phyloP scores from a whole-genome alignment of 1,140 invertebrate species.

The Parapsyche elsis region DNA sequence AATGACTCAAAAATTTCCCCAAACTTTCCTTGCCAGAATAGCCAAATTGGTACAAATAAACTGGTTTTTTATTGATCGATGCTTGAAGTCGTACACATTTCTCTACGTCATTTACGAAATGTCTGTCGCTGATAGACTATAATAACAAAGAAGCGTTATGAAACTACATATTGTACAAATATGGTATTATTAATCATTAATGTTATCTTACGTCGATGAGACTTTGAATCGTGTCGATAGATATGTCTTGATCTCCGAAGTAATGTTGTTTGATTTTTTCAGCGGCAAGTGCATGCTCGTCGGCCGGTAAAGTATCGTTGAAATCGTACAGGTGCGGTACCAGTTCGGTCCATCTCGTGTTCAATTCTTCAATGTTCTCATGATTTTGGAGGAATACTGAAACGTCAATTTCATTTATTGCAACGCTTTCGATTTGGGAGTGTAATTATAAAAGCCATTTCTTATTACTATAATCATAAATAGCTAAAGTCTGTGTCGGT shows the following conservation, averaged over 20 bases:
- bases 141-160: not conserved
- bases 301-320: constrained; percentile 69
- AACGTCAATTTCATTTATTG: too few species aligned
- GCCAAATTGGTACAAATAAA: constrained; percentile 71
- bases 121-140: constrained; percentile 70
- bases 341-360: constrained; percentile 70
- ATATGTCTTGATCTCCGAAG: constrained; percentile 65
- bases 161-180: constrained; percentile 6
- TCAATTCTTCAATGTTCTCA: constrained; percentile 64
- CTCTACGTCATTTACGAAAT: constrained; percentile 69
- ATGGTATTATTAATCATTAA: not conserved
- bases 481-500: too few species aligned
- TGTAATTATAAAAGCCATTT: too few species aligned
- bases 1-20: constrained; percentile 63
- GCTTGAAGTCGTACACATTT: constrained; percentile 70
- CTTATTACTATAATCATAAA: too few species aligned
- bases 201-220: constrained; percentile 59
- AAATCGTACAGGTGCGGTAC: constrained; percentile 71
- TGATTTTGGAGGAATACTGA: constrained; percentile 67
- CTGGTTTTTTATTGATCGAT: constrained; percentile 66
- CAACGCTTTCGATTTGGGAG: too few species aligned
- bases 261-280: constrained; percentile 70
- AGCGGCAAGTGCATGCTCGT: constrained; percentile 62
- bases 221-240: constrained; percentile 61
- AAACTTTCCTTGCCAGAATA: constrained; percentile 69